Base-by-base conservation (phyloP, 2,797 vertebrate genomes). In the Ctenosaura bakeri region DNA sequence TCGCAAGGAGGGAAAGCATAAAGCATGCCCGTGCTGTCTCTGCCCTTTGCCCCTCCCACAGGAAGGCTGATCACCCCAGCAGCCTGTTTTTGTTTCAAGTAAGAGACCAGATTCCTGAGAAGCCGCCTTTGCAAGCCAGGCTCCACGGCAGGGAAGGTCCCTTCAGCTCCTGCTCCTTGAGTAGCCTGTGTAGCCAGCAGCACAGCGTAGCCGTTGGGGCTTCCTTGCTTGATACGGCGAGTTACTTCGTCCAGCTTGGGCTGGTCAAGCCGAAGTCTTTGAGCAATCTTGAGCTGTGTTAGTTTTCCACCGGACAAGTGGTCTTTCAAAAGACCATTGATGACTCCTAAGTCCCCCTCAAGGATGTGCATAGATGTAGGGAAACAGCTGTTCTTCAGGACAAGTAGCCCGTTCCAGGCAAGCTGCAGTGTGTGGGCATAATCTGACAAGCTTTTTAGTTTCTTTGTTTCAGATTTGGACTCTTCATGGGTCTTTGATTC, bases 21-120 rank as follows among this genome's bases (percentile, higher is more conserved):
- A 81, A 99, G 97, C 99, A 99, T 99, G 87, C 98, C 99, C 0
- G 98, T 98, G 42, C 96, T 94, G 89, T 98, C 98, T 12, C 97
- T 98, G 93, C 99, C 98, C 94, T 98, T 98, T 0, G 97, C 97
- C 29, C 98, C 98, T n/a, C 98, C 98, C 93, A 98, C 97, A 0
- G 99, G 99, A 92, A 99, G 97, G 95, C 99, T 98, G 91, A 99
- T 99, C 14, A 99, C 99, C 12, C 99, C 99, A 0, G 99, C 99
- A 0, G 99, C 99, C 96, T 99, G 99, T 95, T 99, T 99, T 98
- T 99, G 99, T 94, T 99, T 98, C 97, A 99, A 98, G 98, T 99
- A 99, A 74, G 99, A 99, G 94, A 99, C 99, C 96, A 99, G 97
- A 96, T 99, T 99, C 94, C 99, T 98, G 79, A 99, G 98, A 97